A percentile compares a stretch with the other conserved stretches of the same genome.
phyloP scores from a whole-genome alignment of 2,888 invertebrate genomes.

The Mimas tiliae region DNA sequence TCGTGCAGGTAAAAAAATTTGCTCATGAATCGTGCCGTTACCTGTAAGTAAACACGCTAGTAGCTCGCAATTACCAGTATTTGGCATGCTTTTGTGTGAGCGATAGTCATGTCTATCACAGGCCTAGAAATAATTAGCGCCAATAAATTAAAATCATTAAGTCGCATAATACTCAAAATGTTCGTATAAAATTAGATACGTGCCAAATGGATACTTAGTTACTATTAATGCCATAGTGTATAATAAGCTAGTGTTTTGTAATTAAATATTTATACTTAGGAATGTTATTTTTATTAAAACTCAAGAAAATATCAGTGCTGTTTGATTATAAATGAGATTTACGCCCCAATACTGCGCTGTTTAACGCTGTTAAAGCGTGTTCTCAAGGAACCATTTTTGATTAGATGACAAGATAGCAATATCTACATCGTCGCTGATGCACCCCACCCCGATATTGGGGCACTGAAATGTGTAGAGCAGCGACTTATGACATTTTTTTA shows the following conservation, averaged over 20 bases:
- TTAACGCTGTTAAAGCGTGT: too few species aligned
- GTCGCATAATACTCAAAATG: conserved; percentile 35
- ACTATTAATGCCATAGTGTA: conserved; percentile 47
- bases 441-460: too few species aligned
- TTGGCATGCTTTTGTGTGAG: neutral
- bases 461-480: too few species aligned
- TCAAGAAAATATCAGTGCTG: conserved; percentile 45
- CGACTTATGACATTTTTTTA: too few species aligned
- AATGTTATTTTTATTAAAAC: conserved; percentile 78
- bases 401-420: too few species aligned
- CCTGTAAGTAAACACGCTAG: too few species aligned
- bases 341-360: neutral
- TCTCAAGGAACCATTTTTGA: too few species aligned
- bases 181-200: conserved; percentile 33
- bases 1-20: too few species aligned
- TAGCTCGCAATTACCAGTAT: neutral
- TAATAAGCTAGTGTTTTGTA: conserved; percentile 67
- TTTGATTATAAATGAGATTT: conserved; percentile 35
- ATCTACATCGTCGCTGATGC: too few species aligned
- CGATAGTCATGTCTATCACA: neutral
- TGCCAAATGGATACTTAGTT: conserved; percentile 63
- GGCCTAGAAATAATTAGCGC: neutral
- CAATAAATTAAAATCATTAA: conserved; percentile 25
- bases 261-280: conserved; percentile 73
- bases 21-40: too few species aligned